phyloP scores from a whole-genome alignment of 2,797 vertebrate genomes.

The Lerista edwardsae region DNA sequence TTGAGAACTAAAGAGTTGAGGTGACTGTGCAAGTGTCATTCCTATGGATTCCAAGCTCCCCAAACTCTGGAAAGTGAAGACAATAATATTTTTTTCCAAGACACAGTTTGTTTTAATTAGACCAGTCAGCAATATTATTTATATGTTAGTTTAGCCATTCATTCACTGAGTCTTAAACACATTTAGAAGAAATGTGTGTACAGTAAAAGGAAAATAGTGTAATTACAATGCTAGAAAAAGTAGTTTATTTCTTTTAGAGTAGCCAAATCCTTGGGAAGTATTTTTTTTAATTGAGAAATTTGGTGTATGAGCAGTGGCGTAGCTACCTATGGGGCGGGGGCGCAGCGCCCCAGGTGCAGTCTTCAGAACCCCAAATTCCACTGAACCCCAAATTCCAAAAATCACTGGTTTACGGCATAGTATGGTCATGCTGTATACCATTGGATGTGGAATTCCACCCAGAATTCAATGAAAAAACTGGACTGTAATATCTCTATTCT shows the following conservation, averaged over 20 bases:
- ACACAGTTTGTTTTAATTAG: not conserved
- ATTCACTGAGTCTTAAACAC: not conserved
- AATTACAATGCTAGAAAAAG: not conserved
- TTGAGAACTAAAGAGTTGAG: not conserved
- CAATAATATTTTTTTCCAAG: not conserved
- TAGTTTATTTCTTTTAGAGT: not conserved
- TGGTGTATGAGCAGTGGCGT: no score
- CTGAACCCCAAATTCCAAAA: no score
- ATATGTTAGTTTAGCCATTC: not conserved
- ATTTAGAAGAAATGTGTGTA: not conserved
- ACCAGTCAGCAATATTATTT: not conserved
- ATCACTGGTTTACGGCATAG: no score
- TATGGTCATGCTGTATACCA: no score
- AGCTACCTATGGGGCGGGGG: no score
- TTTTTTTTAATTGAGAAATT: not conserved
- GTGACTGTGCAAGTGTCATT: not conserved
- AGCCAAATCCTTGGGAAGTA: not conserved
- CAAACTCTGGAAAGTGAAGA: not conserved
- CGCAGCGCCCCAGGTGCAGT: no score
- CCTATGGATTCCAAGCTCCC: not conserved
- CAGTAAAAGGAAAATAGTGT: not conserved
- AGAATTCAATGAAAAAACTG: no score
- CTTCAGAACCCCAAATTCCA: no score
- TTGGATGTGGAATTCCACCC: no score
- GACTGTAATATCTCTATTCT: no score